Evolutionary conservation across 2,113 vertebrate genomes (phyloP), one percentile per base, ranked within the genome.

Genomic region (Halcyon senegalensis): DNA sequence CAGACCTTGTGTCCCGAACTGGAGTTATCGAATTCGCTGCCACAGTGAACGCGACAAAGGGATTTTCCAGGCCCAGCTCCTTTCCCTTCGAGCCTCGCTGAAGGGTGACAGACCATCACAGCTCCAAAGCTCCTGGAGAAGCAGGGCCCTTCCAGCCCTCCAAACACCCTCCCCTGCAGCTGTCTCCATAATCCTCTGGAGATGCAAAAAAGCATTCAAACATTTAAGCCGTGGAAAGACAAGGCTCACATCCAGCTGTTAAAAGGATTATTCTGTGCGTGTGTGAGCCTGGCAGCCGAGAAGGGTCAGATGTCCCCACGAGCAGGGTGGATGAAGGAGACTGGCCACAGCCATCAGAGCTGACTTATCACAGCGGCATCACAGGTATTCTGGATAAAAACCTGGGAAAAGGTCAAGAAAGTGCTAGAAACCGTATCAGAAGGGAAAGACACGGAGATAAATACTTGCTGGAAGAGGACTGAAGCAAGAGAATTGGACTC

Each of bases 111-210:
- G 6, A 39, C 15, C 20, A 33, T 10, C 14, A 41, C 37, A 46
- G 63, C 31, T 88, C 74, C 85, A 92, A 79, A 85, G 25, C 58
- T 86, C 44, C 72, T 66, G 79, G 70, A 84, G 90, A 86, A 58
- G 8, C 23, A 80, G 35, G 53, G 67, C 62, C 44, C 48, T 25
- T 25, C 58, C 11, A 68, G 66, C 17, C 30, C 27, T 83, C 63
- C 62, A 70, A 67, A 70, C 41, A 24, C 8, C 33, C 27, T 35
- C 13, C 72, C 51, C 51, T 48, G 86, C 72, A 94, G 82, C 76
- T 86, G 70, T 35, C 87, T 90, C 70, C 58, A 33, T 31, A 93
- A 92, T 35, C 70, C 48, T 80, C 41, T 25, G 28, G 55, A 81
- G 55, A 74, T 6, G 44, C 50, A 87, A 30, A 46, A 30, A 90